A percentile compares a stretch with the other conserved stretches of the same genome.
Evolutionary conservation across 2,797 vertebrate genomes (phyloP).

Genomic region (Naso thynnoides): DNA sequence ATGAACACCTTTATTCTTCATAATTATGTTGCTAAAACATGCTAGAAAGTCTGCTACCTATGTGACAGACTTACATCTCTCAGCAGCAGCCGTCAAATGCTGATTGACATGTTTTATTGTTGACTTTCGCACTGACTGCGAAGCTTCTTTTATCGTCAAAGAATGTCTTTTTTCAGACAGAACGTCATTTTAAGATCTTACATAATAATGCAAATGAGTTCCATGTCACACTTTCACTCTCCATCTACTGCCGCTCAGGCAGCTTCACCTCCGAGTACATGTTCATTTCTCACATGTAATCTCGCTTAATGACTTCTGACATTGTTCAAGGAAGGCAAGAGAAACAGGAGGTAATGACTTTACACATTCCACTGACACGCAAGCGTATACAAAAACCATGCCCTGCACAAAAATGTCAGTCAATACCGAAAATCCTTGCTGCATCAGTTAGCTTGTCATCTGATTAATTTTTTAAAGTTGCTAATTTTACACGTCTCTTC

Average conservation of each 20-base stretch:
- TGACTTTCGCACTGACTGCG: constrained; percentile 28
- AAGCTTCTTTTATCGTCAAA: constrained; percentile 36
- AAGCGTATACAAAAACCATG: background rate
- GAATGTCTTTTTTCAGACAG: constrained; percentile 37
- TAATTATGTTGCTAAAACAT: constrained; percentile 6
- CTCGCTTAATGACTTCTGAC: constrained; percentile 16
- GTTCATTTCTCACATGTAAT: constrained; percentile 19
- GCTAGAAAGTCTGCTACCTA: constrained; percentile 5
- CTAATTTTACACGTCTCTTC: constrained; percentile 32
- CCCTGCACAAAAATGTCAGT: background rate
- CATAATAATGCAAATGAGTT: constrained; percentile 68
- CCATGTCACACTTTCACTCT: constrained; percentile 42
- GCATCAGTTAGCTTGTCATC: background rate
- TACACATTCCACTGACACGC: background rate
- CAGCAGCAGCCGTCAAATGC: constrained; percentile 11
- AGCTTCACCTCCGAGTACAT: constrained; percentile 26
- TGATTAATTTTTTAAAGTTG: constrained; percentile 2
- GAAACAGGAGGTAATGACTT: background rate
- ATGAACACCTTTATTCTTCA: constrained; percentile 35
- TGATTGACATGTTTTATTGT: constrained; percentile 55
- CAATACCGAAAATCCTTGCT: background rate
- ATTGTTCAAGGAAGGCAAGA: constrained; percentile 3
- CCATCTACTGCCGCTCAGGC: constrained; percentile 27
- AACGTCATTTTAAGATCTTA: constrained; percentile 52
- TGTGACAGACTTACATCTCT: constrained; percentile 14